phyloP scores from a whole-genome alignment of 2,888 invertebrate species.

The Ophion obscuratus region DNA sequence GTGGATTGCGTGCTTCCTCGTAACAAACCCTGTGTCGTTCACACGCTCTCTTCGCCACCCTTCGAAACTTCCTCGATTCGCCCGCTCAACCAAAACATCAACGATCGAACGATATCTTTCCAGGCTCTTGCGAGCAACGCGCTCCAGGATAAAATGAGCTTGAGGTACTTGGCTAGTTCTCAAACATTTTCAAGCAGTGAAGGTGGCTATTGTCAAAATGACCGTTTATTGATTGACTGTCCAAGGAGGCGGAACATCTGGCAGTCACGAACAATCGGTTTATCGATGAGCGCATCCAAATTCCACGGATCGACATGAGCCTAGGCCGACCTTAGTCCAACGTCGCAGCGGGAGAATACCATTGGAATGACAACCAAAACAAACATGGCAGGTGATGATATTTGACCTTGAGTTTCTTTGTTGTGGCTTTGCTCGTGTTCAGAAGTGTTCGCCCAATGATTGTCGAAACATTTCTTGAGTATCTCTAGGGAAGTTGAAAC shows the following conservation, averaged over 20 bases:
- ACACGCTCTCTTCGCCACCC: slow-evolving; percentile 76
- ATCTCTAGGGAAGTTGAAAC: background rate
- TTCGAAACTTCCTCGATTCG: slow-evolving; percentile 69
- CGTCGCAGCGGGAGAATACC: background rate
- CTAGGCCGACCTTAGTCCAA: background rate
- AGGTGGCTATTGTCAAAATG: background rate
- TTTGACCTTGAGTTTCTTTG: background rate
- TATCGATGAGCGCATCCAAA: background rate
- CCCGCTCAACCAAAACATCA: slow-evolving; percentile 25
- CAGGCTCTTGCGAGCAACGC: slow-evolving; percentile 19
- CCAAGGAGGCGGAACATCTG: background rate
- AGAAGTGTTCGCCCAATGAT: background rate
- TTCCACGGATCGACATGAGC: too few relatives aligned
- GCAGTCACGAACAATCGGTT: background rate
- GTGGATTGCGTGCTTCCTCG: slow-evolving; percentile 79
- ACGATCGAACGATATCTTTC: slow-evolving; percentile 34
- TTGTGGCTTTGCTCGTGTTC: background rate
- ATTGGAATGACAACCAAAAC: background rate
- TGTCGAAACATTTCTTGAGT: too few relatives aligned
- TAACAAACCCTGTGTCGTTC: slow-evolving; percentile 77
- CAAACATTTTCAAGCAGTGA: slow-evolving; percentile 76
- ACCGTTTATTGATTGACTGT: background rate
- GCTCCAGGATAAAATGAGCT: slow-evolving; percentile 3
- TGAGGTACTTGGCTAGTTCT: slow-evolving; percentile 53
- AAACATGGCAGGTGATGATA: background rate